phyloP scores from a whole-genome alignment of 2,888 invertebrate genomes.

The Ptilodon capucinus region DNA sequence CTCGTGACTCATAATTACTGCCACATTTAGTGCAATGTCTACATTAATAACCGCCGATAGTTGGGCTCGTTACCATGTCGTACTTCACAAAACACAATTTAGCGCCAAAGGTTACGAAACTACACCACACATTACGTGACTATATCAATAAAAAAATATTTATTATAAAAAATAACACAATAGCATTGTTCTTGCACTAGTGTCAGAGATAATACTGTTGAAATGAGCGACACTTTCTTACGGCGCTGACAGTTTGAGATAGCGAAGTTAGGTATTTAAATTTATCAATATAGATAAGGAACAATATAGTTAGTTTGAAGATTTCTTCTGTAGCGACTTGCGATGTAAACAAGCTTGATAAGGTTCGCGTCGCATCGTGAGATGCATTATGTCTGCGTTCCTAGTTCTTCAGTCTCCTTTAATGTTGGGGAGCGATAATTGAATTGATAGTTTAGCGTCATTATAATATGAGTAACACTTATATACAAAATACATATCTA shows the following conservation, averaged over 20 bases:
- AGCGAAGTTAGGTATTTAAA: constrained; percentile 67
- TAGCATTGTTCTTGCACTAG: constrained; percentile 50
- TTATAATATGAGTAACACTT: no score
- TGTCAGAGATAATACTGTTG: constrained; percentile 65
- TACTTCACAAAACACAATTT: constrained; percentile 39
- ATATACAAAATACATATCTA: no score
- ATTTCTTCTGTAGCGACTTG: no score
- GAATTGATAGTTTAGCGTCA: no score
- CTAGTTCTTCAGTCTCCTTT: no score
- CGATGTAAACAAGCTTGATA: constrained; percentile 59
- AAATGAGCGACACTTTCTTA: constrained; percentile 67
- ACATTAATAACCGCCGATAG: constrained; percentile 46
- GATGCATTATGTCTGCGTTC: constrained; percentile 16
- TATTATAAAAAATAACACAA: constrained; percentile 31
- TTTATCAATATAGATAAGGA: constrained; percentile 78
- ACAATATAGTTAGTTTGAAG: constrained; percentile 59
- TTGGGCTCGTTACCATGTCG: constrained; percentile 23
- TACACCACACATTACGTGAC: constrained; percentile 37
- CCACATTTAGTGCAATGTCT: constrained; percentile 62
- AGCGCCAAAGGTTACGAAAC: constrained; percentile 35
- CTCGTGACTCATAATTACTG: constrained; percentile 72
- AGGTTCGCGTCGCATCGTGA: constrained; percentile 25
- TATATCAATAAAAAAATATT: constrained; percentile 32
- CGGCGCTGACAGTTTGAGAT: constrained; percentile 64
- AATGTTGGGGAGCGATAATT: no score